Evolutionary conservation across 2,888 invertebrate species (phyloP).

Genomic region (Cephus nigrinus): DNA sequence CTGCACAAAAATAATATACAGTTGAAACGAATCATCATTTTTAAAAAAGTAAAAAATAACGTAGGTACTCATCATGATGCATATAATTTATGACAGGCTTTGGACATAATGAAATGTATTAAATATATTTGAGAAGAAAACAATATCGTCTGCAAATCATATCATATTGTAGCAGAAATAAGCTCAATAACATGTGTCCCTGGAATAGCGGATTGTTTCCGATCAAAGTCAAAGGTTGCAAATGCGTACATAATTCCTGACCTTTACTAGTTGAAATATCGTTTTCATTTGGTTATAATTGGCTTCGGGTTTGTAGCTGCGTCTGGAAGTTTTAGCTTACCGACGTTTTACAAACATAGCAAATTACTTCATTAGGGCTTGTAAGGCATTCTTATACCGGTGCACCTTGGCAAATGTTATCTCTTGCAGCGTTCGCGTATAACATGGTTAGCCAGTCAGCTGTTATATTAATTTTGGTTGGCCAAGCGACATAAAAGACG

Average conservation of each 20-base stretch:
- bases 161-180: background rate
- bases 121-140: no score
- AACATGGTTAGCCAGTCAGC: no score
- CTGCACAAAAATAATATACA: conserved; percentile 2
- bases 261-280: background rate
- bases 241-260: background rate
- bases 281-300: background rate
- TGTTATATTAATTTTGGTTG: no score
- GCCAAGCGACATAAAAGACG: no score
- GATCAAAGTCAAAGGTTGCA: background rate
- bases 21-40: background rate
- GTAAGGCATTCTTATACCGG: no score
- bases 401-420: no score
- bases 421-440: no score
- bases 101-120: background rate
- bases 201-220: background rate
- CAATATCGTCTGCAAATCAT: no score
- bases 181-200: background rate
- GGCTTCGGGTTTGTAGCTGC: no score
- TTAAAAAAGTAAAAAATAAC: background rate
- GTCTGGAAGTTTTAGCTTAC: no score
- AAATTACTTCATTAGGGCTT: no score
- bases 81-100: background rate
- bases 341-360: no score
- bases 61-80: background rate